Conservation (phyloP, 2,113 vertebrate genomes). For the Melospiza melodia region DNA sequence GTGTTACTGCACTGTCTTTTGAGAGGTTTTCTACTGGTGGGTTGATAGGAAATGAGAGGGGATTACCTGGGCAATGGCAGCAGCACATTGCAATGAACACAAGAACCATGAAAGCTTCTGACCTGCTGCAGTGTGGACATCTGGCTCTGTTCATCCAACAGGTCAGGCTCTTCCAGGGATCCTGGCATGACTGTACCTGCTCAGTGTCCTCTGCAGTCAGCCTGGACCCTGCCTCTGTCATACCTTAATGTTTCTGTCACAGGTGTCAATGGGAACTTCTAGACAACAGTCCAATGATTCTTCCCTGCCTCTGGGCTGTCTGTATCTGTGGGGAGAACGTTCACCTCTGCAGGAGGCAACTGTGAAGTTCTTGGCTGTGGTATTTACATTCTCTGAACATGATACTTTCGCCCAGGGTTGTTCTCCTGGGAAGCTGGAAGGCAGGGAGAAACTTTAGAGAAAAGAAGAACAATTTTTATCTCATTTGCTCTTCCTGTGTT, state of each 20-base stretch:
- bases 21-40: not conserved
- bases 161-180: not conserved
- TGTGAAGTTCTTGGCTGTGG: not conserved
- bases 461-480: no score
- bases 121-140: not conserved
- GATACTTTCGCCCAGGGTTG: no score
- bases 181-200: not conserved
- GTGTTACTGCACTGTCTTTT: not conserved
- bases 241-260: not conserved
- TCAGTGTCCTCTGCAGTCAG: not conserved
- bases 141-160: not conserved
- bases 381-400: no score
- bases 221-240: not conserved
- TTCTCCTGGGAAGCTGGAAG: no score
- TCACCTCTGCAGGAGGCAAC: not conserved
- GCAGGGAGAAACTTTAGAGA: no score
- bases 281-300: not conserved
- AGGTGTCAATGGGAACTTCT: not conserved
- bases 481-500: no score
- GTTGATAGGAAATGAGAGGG: not conserved
- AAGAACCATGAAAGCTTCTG: not conserved
- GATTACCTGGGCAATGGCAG: not conserved
- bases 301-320: not conserved
- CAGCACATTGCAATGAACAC: not conserved
- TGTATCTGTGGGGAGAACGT: not conserved